Base-by-base conservation (phyloP, 2,113 vertebrate genomes). In the Hippocampus mohnikei region DNA sequence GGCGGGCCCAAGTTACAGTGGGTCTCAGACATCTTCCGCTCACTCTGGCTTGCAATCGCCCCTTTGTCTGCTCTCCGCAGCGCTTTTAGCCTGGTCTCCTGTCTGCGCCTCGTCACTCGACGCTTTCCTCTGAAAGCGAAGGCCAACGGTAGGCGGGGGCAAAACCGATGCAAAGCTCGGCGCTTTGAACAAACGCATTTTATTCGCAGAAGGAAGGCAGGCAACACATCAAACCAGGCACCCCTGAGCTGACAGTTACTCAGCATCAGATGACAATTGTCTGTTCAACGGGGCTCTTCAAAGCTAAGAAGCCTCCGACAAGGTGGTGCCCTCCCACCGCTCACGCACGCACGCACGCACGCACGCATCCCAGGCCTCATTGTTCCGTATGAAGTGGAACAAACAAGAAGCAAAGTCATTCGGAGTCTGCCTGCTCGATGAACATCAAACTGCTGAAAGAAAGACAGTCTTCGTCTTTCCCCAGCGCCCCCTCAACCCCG, bases 21-120 rank as follows among this genome's bases (percentile, higher is more conserved):
- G 76, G 50, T 67, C 65, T 70, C 21, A 63, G 61, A 58, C 75
- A 72, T 71, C 33, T 18, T 37, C 72, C 69, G 18, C n/a, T 23
- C 44, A 27, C n/a, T 56, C 60, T 52, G 58, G 33, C 58, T 44
- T 2, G 42, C 11, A 3, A 41, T 8, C 41, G 29, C 5, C 33
- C 33, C 33, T 6, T 37, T 6, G 5, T 37, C 29, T 69, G 33
- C 44, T 12, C 29, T 66, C 50, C 71, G 60, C 40, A 71, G 66
- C 74, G 56, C 25, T 50, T 40, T 82, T 61, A 75, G 70, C 69
- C 50, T 67, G 16, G 46, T 70, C 53, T 64, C 58, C 66, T 76
- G 71, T 83, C 89, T 90, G 78, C 68, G 73, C 71, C 69, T 85
- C 74, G 84, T 89, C 93, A 91, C 80, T 92, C 92, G 92, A 81